Conservation (phyloP, 2,797 vertebrate species). For the Pangasius mekongensis region DNA sequence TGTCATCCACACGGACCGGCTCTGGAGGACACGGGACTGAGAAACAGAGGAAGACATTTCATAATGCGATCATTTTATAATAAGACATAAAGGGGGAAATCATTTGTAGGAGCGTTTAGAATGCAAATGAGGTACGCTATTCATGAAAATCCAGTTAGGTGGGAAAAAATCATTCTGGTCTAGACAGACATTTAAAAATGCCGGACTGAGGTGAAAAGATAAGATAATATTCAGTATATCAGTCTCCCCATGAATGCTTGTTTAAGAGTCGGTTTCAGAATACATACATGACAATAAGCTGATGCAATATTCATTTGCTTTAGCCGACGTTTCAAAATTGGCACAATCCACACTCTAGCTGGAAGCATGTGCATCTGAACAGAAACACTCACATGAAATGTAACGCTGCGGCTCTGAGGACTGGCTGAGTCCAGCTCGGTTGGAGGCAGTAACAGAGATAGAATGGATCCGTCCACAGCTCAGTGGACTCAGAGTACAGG, state of each 20-base stretch:
- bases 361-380: not conserved
- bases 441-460: constrained; percentile 77
- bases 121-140: not conserved
- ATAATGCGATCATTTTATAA: not conserved
- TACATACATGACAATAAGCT: not conserved
- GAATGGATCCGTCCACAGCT: constrained; percentile 78
- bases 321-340: not conserved
- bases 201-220: not conserved
- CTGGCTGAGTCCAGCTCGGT: constrained; percentile 81
- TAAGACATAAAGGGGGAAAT: not conserved
- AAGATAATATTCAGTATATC: not conserved
- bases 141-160: not conserved
- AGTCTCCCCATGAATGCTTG: not conserved
- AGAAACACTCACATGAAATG: constrained; percentile 77
- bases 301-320: not conserved
- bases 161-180: not conserved
- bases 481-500: constrained; percentile 76
- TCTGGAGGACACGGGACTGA: constrained; percentile 87
- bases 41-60: not conserved
- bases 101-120: not conserved
- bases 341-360: not conserved
- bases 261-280: not conserved
- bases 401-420: constrained; percentile 73
- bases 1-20: constrained; percentile 73
- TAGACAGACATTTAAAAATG: not conserved